These are phyloP conservation scores for Sesamia inferens DNA, from an alignment of 2,888 invertebrate genomes.

Conservation along the genomic window DNA sequence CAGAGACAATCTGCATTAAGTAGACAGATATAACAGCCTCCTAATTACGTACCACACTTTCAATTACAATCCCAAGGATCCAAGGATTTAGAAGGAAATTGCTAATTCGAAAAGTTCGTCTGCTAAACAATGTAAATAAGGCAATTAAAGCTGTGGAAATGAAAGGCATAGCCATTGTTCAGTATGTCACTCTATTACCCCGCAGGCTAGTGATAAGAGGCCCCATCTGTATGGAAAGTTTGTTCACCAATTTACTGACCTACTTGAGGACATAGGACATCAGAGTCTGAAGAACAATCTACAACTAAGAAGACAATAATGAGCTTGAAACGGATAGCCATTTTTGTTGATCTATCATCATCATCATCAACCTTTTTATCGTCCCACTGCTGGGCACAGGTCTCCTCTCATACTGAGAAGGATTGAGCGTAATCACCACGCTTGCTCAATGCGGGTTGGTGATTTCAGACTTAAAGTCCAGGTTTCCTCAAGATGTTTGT, in stretches of 20 bases:
- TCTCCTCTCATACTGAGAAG: no score
- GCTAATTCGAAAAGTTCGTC: background rate
- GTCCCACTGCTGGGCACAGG: no score
- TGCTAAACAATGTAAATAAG: background rate
- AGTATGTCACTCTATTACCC: background rate
- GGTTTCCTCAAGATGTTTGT: no score
- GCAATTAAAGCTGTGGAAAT: background rate
- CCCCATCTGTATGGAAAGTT: no score
- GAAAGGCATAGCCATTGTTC: background rate
- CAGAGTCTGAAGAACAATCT: background rate
- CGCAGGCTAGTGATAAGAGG: background rate
- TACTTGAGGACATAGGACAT: no score
- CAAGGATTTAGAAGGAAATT: background rate
- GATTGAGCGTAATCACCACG: no score
- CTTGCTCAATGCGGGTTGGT: no score
- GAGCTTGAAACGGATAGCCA: background rate
- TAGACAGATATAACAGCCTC: no score
- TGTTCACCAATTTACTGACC: no score
- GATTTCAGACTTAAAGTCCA: no score
- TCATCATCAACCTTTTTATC: no score
- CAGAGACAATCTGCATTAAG: background rate
- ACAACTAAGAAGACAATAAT: background rate
- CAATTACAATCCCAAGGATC: background rate
- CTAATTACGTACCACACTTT: background rate
- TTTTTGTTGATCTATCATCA: no score